Conservation (phyloP, 2,888 invertebrate species). For the Phasia obesa region DNA sequence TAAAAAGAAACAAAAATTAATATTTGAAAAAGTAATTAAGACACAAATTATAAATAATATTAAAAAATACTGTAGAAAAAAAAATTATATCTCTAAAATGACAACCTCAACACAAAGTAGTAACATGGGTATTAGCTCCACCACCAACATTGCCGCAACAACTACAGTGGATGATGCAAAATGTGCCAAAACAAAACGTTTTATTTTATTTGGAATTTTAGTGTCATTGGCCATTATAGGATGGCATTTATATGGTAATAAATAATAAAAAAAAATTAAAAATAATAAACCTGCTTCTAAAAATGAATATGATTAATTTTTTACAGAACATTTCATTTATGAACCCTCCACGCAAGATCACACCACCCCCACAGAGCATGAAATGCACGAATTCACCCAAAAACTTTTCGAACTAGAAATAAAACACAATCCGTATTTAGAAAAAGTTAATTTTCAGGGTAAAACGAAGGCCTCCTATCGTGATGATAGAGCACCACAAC, state of each 20-base stretch:
- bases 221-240: constrained; percentile 75
- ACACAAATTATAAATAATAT: neutral
- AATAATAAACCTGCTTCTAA: neutral
- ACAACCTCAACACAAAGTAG: neutral
- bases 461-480: constrained; percentile 75
- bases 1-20: neutral
- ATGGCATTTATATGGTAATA: constrained; percentile 78
- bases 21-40: neutral
- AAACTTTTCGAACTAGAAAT: constrained; percentile 75
- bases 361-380: constrained; percentile 66
- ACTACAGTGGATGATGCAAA: constrained; percentile 51
- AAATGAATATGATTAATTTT: neutral
- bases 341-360: constrained; percentile 46
- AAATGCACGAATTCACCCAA: constrained; percentile 73
- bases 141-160: neutral
- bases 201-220: constrained; percentile 75
- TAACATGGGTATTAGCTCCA: neutral
- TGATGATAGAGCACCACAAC: constrained; percentile 76
- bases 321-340: constrained; percentile 75
- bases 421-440: constrained; percentile 73
- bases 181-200: constrained; percentile 74
- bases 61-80: neutral
- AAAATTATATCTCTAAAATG: neutral
- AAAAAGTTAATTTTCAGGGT: constrained; percentile 77
- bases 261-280: neutral